phyloP scores from a whole-genome alignment of 2,113 vertebrate genomes.

The Erpornis zantholeuca region DNA sequence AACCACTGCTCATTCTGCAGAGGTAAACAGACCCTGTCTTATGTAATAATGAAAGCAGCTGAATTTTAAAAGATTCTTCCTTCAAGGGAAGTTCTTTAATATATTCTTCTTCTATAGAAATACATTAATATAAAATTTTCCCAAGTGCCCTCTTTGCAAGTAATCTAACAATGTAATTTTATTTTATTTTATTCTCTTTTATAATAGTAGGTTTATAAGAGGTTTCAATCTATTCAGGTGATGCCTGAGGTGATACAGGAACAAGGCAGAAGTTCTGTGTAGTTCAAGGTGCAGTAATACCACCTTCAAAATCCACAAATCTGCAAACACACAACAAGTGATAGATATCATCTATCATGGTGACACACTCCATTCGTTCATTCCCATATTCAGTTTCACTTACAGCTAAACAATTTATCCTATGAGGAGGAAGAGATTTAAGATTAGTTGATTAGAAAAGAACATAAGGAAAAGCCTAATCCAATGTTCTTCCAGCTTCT shows the following conservation, averaged over 20 bases:
- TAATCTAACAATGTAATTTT: background rate
- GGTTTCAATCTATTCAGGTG: background rate
- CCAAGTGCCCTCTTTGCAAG: background rate
- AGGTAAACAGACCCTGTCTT: background rate
- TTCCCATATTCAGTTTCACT: background rate
- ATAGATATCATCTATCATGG: background rate
- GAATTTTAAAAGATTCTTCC: background rate
- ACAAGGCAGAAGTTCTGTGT: background rate
- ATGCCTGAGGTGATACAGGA: background rate
- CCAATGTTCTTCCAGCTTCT: background rate
- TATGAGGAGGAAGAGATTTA: background rate
- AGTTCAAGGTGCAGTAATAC: background rate
- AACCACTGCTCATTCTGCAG: background rate
- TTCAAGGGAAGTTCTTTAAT: background rate
- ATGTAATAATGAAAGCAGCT: background rate
- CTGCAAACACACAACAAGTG: background rate
- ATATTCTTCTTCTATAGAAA: background rate
- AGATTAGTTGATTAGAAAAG: background rate
- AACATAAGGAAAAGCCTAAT: background rate
- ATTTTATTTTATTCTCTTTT: background rate
- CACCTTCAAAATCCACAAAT: background rate
- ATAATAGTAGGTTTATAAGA: background rate
- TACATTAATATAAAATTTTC: background rate
- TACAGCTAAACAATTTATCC: background rate
- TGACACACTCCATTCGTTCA: background rate